Percentiles rank a stretch among this genome's conserved stretches.
phyloP scores from a whole-genome alignment of 2,113 vertebrate genomes.

The Rhynchopsitta pachyrhyncha region DNA sequence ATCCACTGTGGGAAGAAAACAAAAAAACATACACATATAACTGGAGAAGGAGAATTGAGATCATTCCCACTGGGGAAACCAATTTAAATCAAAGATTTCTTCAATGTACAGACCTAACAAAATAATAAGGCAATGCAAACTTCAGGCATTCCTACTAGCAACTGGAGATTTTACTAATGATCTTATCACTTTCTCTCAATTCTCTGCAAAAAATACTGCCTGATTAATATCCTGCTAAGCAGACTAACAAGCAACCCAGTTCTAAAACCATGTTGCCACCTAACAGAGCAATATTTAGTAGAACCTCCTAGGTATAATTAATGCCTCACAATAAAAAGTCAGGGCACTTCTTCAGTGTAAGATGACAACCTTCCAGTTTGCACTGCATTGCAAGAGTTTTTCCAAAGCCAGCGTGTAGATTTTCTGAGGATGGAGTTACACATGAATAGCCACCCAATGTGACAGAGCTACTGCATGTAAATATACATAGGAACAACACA shows the following conservation, averaged over 20 bases:
- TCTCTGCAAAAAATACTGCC: not conserved
- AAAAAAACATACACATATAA: not conserved
- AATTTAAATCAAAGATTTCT: not conserved
- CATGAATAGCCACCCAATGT: not conserved
- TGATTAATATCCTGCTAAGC: not conserved
- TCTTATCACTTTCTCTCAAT: not conserved
- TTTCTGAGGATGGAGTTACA: not conserved
- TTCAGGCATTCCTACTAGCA: not conserved
- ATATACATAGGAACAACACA: not conserved
- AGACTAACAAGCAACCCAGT: not conserved
- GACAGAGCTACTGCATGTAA: not conserved
- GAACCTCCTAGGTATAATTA: not conserved
- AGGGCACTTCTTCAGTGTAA: not conserved
- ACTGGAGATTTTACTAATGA: not conserved
- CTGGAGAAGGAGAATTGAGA: constrained; percentile 9
- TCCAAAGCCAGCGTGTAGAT: not conserved
- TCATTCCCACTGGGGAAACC: not conserved
- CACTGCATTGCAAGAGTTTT: not conserved
- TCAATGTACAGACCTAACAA: not conserved
- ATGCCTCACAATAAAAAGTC: not conserved
- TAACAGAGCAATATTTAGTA: not conserved
- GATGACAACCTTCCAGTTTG: not conserved
- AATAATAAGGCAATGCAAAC: not conserved
- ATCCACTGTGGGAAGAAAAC: constrained; percentile 79
- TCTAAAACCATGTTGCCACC: not conserved